Percentiles rank a stretch among this genome's conserved stretches.
phyloP scores from a whole-genome alignment of 2,888 invertebrate species.

The Zygogramma bicolorata region DNA sequence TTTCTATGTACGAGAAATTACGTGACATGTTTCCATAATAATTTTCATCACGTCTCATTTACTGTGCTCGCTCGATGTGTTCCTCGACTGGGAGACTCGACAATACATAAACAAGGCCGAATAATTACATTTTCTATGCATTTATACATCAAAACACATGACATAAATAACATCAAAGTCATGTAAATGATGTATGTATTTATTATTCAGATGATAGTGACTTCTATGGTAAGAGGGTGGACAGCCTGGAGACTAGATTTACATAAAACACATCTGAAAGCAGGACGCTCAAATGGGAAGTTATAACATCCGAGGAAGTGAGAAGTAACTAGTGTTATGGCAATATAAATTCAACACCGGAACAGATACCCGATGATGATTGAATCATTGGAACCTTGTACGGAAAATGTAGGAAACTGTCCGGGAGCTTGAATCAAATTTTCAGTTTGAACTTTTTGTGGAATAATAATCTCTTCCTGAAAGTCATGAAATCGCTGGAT shows the following conservation, averaged over 20 bases:
- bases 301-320: not conserved
- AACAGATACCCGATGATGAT: not conserved
- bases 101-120: not conserved
- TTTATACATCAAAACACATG: conserved; percentile 25
- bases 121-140: conserved; percentile 11
- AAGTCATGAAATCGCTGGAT: too few species aligned
- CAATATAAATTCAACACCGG: not conserved
- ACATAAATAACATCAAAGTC: conserved; percentile 39
- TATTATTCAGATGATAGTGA: conserved; percentile 42
- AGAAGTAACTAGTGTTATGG: conserved; percentile 2
- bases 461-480: too few species aligned
- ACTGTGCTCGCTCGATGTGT: not conserved
- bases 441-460: not conserved
- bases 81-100: not conserved
- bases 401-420: not conserved
- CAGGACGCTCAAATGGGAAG: conserved; percentile 4
- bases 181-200: conserved; percentile 40
- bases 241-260: conserved; percentile 31
- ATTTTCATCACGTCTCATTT: not conserved
- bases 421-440: not conserved
- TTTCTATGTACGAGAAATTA: not conserved
- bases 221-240: conserved; percentile 24
- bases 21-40: not conserved
- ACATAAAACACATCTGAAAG: conserved; percentile 29
- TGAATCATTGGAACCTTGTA: not conserved